Base-by-base conservation (phyloP, 1,140 invertebrate species). In the Subanguina moxae region DNA sequence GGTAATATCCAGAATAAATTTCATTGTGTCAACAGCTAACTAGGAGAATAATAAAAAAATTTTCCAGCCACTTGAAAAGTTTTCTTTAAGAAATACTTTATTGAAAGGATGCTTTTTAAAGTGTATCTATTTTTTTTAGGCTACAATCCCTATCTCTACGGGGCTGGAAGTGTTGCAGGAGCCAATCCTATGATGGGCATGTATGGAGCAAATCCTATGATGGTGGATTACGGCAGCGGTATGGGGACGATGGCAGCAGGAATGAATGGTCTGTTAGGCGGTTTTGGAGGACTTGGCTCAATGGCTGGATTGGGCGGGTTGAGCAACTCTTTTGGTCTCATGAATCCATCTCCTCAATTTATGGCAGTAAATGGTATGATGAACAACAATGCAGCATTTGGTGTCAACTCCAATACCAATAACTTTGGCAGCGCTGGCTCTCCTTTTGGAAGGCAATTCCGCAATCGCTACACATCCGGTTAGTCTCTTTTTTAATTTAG, bases 381-480 rank as follows among this genome's bases (percentile, higher is more conserved):
- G 28, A 61, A 61, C n/a, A 23, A 23, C 21, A 25, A 57, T 28
- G 19, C 28, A 61, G 27, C 28, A 19, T n/a, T 38, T 17, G 27
- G 27, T 17, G 3, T 15, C 1, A 30, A 19, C n/a, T 19, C 58
- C 27, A 61, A 32, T 15, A 19, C 42, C 17, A 32, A 32, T 15
- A 61, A 61, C 58, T 61, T 61, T n/a, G 58, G 58, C 7, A 61
- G 58, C 17, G 58, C 28, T 17, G 58, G 58, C 42, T 38, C 28
- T 23, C 58, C 58, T 45, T 61, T 61, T 45, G 58, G 58, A n/a
- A 32, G 58, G 17, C 58, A 61, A 28, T 61, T 61, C 11, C 52
- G 52, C 1, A 32, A 21, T n/a, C 58, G 58, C 3, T 61, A 61
- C 48, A 52, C n/a, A 5, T 52, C 48, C 8, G 48, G 48, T 52